Base-by-base conservation (phyloP, 1,140 invertebrate species). In the Globodera ellingtonae region DNA sequence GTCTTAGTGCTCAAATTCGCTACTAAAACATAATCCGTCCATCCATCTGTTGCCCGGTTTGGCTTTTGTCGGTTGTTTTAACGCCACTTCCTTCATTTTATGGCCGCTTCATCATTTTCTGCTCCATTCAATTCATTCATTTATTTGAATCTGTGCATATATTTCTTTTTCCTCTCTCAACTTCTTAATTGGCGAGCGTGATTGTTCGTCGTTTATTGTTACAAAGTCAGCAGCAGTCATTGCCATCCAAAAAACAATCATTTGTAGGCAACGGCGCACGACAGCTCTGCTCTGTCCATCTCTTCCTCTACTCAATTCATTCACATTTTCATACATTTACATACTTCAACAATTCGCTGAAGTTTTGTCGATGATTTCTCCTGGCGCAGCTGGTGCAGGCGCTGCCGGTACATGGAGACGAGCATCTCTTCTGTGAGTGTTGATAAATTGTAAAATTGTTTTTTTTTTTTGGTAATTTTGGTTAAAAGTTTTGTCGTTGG, bases 401-500 rank as follows among this genome's bases (percentile, higher is more conserved):
- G 66, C 66, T 70, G 67, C 67, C 67, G 67, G 67, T n/a, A 70
- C 67, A 70, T 70, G 67, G 67, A n/a, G 67, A 35, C 67, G 67
- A 9, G 67, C 67, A 44, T 70, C 67, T 6, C 67, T 70, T 10
- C 67, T 70, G 67, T 70, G 18, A 18, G 56, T 62, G 56, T 10
- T 24, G 13, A 59, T 15, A 59, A 10, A 59, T 59, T 59, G 9
- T 59, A 59, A 59, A 59, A 59, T 2, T 59, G 15, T 15, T 18
- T 15, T 15, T 18, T 10, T 50, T 50, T 50, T 0, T 52, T 2
- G 50, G 50, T 13, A 13, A 7, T 52, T 52, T 52, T 52, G 7
- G 10, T 52, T 35, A 35, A 52, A 52, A 52, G 50, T 9, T 52
- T 52, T 52, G 50, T 7, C 50, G 50, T 9, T 52, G 50, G 10